Conservation (phyloP, 2,113 vertebrate genomes). For the Notarius lentiginosus region DNA sequence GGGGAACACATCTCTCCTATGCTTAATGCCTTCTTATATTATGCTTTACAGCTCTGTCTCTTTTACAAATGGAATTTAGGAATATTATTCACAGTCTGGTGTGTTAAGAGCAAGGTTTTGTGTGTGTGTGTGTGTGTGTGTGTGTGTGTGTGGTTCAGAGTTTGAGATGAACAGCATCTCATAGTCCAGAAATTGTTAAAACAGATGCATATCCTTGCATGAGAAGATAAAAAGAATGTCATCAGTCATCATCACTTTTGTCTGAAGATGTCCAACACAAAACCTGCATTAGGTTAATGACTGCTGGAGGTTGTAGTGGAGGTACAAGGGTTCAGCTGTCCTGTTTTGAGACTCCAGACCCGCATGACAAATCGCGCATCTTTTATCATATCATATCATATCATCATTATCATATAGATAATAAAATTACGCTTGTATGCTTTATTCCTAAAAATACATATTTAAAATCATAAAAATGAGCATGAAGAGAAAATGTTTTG, state of each 20-base stretch:
- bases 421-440: neutral
- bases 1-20: slow-evolving; percentile 38
- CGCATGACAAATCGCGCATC: neutral
- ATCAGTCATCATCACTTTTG: neutral
- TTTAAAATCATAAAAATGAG: neutral
- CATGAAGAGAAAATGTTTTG: neutral
- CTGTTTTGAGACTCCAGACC: neutral
- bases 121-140: neutral
- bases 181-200: neutral
- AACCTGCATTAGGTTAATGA: neutral
- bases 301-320: neutral
- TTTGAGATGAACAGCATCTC: neutral
- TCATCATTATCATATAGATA: neutral
- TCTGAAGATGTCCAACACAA: neutral
- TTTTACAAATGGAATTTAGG: slow-evolving; percentile 40
- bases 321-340: neutral
- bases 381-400: neutral
- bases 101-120: slow-evolving; percentile 3
- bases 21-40: slow-evolving; percentile 52
- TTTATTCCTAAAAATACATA: neutral
- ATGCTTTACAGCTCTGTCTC: slow-evolving; percentile 44
- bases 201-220: neutral
- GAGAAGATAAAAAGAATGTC: neutral
- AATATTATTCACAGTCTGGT: slow-evolving; percentile 46
- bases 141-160: neutral